Base-by-base conservation (phyloP, 2,888 invertebrate species). In the Luperina testacea region DNA sequence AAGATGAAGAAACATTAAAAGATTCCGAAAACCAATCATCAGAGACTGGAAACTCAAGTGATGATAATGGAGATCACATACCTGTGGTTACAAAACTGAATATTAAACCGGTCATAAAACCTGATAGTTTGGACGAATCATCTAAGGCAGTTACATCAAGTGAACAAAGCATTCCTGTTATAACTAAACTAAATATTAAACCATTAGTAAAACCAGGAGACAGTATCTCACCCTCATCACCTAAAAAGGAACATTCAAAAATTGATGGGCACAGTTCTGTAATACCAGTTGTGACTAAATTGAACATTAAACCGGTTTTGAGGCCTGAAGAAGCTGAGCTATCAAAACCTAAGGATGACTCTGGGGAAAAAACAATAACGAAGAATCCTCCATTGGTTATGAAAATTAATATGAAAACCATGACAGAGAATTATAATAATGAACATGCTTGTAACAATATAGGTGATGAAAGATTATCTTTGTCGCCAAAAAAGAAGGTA, bases 31-130 rank as follows among this genome's bases (percentile, higher is more conserved):
- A 95, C 89, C 95, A 95, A 88, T 95, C 96, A 83, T 96, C 96
- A 86, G 96, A 96, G 92, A 96, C 96, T 88, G 95, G 95, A 82
- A 96, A 94, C 88, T 96, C 96, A 82, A 96, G 96, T 93, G 96
- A 97, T 93, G 96, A 96, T 78, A 96, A 96, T 91, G 90, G 90
- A 83, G 96, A 96, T 88, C 92, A 95, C 82, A 95, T 96, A 94
- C 96, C 96, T 85, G 90, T 96, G 90, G 94, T 96, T 82, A 97
- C 97, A 87, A 97, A 97, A 94, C 92, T 97, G 72, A 97, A 97
- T 83, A 97, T 97, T 82, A 97, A 97, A 93, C 97, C 97, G 6
- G 94, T 97, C 80, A 84, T 95, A 72, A 96, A 95, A 90, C 96
- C 96, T 80, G 92, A 89, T 89, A 94, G 94, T 48, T 68, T 81